phyloP scores from a whole-genome alignment of 2,113 vertebrate species.

The Morone saxatilis region DNA sequence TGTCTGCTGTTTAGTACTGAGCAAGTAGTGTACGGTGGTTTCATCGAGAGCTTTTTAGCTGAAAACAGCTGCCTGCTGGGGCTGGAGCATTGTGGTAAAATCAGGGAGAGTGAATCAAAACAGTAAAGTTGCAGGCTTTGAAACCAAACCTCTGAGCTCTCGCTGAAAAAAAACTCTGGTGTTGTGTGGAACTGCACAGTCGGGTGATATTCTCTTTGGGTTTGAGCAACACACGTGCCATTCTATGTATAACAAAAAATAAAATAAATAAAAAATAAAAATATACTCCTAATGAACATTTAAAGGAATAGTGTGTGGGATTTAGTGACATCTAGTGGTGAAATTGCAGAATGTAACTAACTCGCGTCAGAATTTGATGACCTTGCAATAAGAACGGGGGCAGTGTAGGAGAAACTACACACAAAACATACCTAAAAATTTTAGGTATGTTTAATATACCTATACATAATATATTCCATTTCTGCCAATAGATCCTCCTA shows the following conservation, averaged over 20 bases:
- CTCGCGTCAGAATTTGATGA: too few relatives aligned
- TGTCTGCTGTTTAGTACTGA: background rate
- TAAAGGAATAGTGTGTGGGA: too few relatives aligned
- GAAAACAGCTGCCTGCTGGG: background rate
- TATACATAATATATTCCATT: too few relatives aligned
- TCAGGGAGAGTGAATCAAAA: background rate
- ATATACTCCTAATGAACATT: background rate
- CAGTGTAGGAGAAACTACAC: too few relatives aligned
- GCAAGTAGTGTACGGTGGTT: background rate
- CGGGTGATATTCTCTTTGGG: background rate
- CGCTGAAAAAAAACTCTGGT: too few relatives aligned
- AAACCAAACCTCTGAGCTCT: background rate
- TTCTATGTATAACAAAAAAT: constrained; percentile 1
- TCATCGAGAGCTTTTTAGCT: background rate
- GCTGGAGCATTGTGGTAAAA: background rate
- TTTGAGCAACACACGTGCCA: background rate
- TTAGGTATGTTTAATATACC: too few relatives aligned
- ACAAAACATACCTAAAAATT: too few relatives aligned
- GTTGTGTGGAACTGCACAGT: background rate
- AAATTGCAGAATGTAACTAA: too few relatives aligned
- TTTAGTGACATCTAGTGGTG: too few relatives aligned
- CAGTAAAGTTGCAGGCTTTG: background rate
- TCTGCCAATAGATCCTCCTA: too few relatives aligned
- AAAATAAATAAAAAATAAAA: background rate
- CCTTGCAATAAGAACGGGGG: too few relatives aligned